Percentiles rank a stretch among this genome's conserved stretches.
Conservation (phyloP, 92 coral and sea anemone species). For the Epizoanthus illoricatus region DNA sequence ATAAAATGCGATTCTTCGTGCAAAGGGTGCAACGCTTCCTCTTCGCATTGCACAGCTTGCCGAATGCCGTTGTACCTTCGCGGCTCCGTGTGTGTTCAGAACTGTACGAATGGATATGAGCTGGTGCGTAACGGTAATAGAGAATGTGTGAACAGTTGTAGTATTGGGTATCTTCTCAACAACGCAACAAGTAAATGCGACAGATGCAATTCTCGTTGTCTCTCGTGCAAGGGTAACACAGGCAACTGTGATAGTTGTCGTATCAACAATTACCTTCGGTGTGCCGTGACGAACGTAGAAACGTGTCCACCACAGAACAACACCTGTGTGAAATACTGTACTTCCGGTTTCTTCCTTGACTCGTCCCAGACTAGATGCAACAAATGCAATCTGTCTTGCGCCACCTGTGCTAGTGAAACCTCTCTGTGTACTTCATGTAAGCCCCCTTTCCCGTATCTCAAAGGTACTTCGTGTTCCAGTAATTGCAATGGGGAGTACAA, state of each 20-base stretch:
- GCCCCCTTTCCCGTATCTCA: constrained; percentile 48
- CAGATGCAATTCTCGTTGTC: constrained; percentile 51
- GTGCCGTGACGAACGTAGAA: background rate
- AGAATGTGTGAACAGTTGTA: constrained; percentile 64
- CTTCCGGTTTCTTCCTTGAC: constrained; percentile 55
- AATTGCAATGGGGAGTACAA: constrained; percentile 57
- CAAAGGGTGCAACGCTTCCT: constrained; percentile 42
- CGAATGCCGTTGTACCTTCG: constrained; percentile 14
- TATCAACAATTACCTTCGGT: background rate
- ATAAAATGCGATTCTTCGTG: constrained; percentile 59
- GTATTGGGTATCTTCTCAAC: constrained; percentile 51
- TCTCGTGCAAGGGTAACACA: constrained; percentile 48
- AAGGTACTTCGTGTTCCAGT: constrained; percentile 41
- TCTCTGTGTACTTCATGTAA: constrained; percentile 72
- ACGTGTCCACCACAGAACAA: background rate
- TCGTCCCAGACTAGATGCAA: constrained; percentile 40
- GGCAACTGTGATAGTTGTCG: constrained; percentile 40
- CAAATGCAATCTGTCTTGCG: constrained; percentile 55
- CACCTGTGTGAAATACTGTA: constrained; percentile 64
- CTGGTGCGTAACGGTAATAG: background rate
- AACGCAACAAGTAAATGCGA: constrained; percentile 41
- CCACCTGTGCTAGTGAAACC: constrained; percentile 52
- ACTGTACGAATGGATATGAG: background rate
- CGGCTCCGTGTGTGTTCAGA: background rate
- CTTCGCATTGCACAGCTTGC: constrained; percentile 56